Base-by-base conservation (phyloP, 2,797 vertebrate species). In the Sphenodon punctatus region DNA sequence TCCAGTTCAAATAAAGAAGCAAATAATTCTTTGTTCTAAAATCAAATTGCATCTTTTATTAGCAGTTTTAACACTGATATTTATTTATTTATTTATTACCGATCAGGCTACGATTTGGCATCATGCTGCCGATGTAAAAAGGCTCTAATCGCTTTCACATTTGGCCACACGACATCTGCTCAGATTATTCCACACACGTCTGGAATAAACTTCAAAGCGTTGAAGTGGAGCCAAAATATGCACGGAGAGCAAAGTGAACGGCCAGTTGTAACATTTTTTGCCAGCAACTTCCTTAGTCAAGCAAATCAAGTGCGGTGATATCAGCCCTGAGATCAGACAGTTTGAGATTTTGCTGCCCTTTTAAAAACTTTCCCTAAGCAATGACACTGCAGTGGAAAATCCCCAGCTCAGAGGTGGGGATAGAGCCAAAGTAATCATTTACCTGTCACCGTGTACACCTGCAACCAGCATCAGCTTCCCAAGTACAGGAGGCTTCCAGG, bases 381-480 rank as follows among this genome's bases (percentile, higher is more conserved):
- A 67, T 90, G 87, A 93, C 61, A 79, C 66, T 65, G 86, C 51
- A 95, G 92, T 95, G 95, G 95, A 96, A 96, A 96, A 96, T 96
- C 88, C 93, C 95, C 95, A 96, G 94, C 86, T 73, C 38, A 56
- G 88, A 92, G 61, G 79, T 84, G 85, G 85, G 87, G 80, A 76
- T 23, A 63, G 75, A 89, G 63, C 79, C 90, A 89, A 89, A 89
- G 89, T 91, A 92, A 95, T 93, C 85, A 92, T 89, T 91, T 88
- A 90, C 94, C 70, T 74, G 61, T 87, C 91, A 82, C 70, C 81
- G 68, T 60, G 81, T 81, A 46, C 80, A 67, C 84, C 71, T 72
- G 77, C 70, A 48, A 49, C 2, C 42, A 73, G 53, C 80, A 55
- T 78, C 43, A 78, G 78, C 51, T 88, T 78, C 71, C 77, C 72